phyloP scores from a whole-genome alignment of 2,888 invertebrate genomes.

The Diaphora mendica region DNA sequence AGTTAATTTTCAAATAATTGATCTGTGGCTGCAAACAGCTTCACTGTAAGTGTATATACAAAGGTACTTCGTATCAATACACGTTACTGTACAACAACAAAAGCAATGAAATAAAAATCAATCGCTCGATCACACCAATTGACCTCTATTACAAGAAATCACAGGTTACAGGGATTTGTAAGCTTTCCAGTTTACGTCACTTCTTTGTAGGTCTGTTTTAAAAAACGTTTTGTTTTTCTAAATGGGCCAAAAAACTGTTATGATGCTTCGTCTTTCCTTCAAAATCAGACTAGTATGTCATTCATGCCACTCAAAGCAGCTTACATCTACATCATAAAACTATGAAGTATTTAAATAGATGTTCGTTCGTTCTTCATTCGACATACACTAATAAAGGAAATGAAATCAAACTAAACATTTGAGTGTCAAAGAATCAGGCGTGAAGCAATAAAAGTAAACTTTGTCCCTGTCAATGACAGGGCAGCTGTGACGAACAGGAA shows the following conservation, averaged over 20 bases:
- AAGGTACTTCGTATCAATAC: neutral
- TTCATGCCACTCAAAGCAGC: neutral
- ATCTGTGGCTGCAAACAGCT: neutral
- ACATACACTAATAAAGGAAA: conserved; percentile 20
- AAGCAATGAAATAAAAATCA: neutral
- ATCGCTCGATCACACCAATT: neutral
- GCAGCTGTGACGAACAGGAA: conserved; percentile 57
- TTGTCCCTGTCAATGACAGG: conserved; percentile 24
- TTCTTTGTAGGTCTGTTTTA: neutral
- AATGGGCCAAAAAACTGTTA: no score
- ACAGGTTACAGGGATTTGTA: neutral
- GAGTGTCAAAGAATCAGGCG: conserved; percentile 23
- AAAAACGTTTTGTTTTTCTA: neutral
- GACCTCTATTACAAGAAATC: neutral
- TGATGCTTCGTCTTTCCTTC: neutral
- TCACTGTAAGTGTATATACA: neutral
- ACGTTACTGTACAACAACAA: neutral
- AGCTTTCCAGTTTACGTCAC: neutral
- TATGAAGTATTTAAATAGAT: conserved; percentile 3
- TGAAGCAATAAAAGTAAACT: conserved; percentile 24
- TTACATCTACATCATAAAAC: neutral
- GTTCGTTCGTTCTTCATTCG: neutral
- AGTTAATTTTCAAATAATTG: neutral
- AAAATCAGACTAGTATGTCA: neutral
- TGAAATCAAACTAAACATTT: conserved; percentile 17